Evolutionary conservation across 2,888 invertebrate species (phyloP).

Genomic region (Crocallis elinguaria): DNA sequence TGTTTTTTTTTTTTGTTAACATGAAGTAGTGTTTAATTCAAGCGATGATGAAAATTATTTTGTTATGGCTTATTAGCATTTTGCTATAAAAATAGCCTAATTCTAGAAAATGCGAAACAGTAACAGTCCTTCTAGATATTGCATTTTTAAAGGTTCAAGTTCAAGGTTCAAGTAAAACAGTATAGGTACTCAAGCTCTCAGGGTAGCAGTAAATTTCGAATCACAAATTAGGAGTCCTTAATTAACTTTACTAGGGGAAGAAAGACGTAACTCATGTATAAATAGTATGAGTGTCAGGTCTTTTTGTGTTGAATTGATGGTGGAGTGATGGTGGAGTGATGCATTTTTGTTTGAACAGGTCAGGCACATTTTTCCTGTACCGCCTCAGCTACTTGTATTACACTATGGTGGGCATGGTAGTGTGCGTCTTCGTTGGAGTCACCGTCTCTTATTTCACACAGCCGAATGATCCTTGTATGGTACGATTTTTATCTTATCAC

Average conservation of each 20-base stretch:
- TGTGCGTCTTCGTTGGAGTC: conserved; percentile 87
- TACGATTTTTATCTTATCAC: too few species aligned
- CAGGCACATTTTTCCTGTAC: conserved; percentile 87
- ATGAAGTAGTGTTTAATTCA: too few species aligned
- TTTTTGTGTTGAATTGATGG: neutral
- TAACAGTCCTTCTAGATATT: too few species aligned
- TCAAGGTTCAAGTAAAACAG: too few species aligned
- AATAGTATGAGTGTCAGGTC: neutral
- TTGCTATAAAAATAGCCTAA: too few species aligned
- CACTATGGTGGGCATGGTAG: conserved; percentile 88
- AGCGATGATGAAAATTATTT: too few species aligned
- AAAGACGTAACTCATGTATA: neutral
- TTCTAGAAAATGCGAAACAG: too few species aligned
- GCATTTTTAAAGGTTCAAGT: too few species aligned
- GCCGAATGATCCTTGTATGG: conserved; percentile 84
- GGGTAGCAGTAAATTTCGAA: neutral
- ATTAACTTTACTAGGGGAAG: neutral
- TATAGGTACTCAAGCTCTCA: neutral
- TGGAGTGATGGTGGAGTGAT: conserved; percentile 7
- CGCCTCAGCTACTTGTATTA: conserved; percentile 91
- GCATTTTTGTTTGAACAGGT: conserved; percentile 57
- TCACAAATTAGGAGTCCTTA: neutral
- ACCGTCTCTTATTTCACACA: conserved; percentile 88
- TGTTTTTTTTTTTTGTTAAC: too few species aligned
- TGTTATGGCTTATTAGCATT: too few species aligned